A percentile compares a stretch with the other conserved stretches of the same genome.
Conservation (phyloP, 2,797 vertebrate genomes). For the Phaenicophaeus curvirostris region DNA sequence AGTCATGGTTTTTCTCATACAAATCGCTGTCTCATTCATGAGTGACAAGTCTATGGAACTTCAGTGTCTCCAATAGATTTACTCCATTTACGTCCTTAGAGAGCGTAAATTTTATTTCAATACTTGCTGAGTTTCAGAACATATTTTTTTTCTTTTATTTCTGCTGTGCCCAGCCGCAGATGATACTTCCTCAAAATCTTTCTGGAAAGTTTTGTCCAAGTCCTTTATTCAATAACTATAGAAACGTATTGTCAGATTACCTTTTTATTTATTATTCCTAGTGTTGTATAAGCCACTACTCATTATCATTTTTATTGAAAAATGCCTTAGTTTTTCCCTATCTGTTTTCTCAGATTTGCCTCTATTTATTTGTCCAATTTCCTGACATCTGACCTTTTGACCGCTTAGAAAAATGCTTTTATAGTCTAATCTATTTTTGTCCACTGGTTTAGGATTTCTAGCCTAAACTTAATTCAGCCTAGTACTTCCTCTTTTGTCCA, state of each 20-base stretch:
- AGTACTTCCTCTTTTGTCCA: neutral
- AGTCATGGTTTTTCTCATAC: neutral
- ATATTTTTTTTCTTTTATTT: neutral
- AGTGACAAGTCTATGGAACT: neutral
- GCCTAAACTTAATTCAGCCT: slow-evolving; percentile 15
- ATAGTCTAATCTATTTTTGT: slow-evolving; percentile 49
- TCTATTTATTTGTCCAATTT: slow-evolving; percentile 74
- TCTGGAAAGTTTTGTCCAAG: neutral
- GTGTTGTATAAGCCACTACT: neutral
- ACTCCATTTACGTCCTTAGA: neutral
- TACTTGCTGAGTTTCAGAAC: neutral
- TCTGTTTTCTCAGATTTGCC: neutral
- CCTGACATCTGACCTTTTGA: slow-evolving; percentile 55
- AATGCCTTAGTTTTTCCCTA: slow-evolving; percentile 53
- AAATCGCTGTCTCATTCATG: neutral
- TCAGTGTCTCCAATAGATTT: neutral
- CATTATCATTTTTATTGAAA: slow-evolving; percentile 77
- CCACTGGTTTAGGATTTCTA: slow-evolving; percentile 7
- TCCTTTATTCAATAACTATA: slow-evolving; percentile 45
- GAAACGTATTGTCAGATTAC: slow-evolving; percentile 49
- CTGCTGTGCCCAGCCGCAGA: neutral
- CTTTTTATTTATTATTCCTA: slow-evolving; percentile 69
- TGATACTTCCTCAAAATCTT: neutral
- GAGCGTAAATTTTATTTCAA: neutral
- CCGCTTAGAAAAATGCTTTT: slow-evolving; percentile 58